phyloP scores from a whole-genome alignment of 2,797 vertebrate species.

The Ptychobarbus kaznakovi region DNA sequence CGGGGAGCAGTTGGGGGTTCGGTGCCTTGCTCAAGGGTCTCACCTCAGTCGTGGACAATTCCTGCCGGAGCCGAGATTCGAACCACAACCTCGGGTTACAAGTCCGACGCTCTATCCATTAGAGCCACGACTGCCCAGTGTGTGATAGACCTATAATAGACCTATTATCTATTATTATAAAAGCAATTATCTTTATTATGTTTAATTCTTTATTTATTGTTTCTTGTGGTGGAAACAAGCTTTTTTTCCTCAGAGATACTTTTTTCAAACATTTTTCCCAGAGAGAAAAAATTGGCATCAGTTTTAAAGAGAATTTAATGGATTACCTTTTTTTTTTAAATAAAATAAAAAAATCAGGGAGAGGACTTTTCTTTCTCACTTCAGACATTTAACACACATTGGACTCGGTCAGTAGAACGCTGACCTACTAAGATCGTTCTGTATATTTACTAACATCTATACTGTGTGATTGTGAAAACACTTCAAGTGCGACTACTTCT shows the following conservation, averaged over 20 bases:
- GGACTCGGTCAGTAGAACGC: neutral
- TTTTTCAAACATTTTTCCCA: neutral
- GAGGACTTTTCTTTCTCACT: neutral
- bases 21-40: no score
- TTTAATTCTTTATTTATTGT: neutral
- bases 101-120: no score
- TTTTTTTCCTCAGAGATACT: no score
- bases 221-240: neutral
- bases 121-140: no score
- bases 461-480: constrained; percentile 6
- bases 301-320: neutral
- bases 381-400: neutral
- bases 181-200: neutral
- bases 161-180: neutral
- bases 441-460: constrained; percentile 10
- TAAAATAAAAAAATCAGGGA: neutral
- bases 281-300: neutral
- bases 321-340: neutral
- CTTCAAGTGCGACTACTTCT: neutral
- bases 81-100: no score
- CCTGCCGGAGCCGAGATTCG: no score
- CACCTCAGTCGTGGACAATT: no score
- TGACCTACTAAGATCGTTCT: neutral
- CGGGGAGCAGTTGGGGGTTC: no score
- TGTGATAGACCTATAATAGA: no score